A percentile compares a stretch with the other conserved stretches of the same genome.
Evolutionary conservation across 2,113 vertebrate species (phyloP).

Genomic region (Uropsilus gracilis): DNA sequence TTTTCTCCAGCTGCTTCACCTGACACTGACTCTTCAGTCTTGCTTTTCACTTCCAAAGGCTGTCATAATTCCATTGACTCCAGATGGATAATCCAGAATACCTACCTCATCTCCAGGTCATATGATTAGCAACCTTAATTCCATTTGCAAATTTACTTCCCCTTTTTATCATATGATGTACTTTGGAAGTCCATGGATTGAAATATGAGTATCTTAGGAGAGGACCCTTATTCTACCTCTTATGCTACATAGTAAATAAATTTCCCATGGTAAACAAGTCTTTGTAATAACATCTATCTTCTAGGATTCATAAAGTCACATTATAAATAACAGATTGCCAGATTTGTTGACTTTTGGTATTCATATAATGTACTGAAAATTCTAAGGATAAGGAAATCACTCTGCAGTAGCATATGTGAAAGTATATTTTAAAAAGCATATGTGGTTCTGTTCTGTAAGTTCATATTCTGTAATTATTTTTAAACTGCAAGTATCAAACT

Average conservation of each 20-base stretch:
- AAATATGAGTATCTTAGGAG: neutral
- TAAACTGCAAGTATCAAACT: neutral
- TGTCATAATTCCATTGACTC: neutral
- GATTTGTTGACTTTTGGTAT: neutral
- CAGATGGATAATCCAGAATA: neutral
- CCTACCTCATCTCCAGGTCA: neutral
- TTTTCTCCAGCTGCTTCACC: neutral
- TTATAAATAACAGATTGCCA: neutral
- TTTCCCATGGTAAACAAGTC: neutral
- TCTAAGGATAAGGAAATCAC: neutral
- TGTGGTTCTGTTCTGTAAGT: neutral
- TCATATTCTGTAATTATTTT: constrained; percentile 7
- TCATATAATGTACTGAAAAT: neutral
- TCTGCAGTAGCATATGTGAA: neutral
- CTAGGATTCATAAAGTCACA: constrained; percentile 27
- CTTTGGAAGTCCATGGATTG: neutral
- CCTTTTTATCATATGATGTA: neutral
- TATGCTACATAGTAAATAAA: neutral
- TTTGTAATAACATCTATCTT: neutral
- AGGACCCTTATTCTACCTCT: neutral
- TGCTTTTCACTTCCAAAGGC: neutral
- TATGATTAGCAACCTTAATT: constrained; percentile 4
- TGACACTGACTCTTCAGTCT: neutral
- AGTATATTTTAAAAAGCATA: neutral
- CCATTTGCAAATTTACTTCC: neutral